Conservation (phyloP, 2,113 vertebrate genomes). For the Hymenochirus boettgeri region DNA sequence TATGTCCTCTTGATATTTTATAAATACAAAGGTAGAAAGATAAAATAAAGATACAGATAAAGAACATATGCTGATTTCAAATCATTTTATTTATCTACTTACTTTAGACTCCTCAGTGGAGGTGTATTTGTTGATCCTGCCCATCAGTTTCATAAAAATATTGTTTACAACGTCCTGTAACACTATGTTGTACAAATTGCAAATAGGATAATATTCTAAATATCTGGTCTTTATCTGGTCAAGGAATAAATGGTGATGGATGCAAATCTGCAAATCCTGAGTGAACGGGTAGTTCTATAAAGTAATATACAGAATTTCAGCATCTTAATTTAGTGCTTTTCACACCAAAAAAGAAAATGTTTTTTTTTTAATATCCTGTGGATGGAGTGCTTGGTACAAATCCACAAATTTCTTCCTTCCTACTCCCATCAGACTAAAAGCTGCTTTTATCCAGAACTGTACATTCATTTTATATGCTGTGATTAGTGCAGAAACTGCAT, state of each 20-base stretch:
- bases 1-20: no score
- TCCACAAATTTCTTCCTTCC: constrained; percentile 15
- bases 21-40: no score
- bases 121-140: neutral
- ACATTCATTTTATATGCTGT: constrained; percentile 1
- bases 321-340: constrained; percentile 6
- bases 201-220: neutral
- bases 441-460: constrained; percentile 3
- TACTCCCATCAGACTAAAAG: neutral
- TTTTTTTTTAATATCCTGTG: constrained; percentile 12
- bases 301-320: constrained; percentile 3
- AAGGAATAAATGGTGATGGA: constrained; percentile 5
- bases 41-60: no score
- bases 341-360: constrained; percentile 2
- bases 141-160: neutral
- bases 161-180: neutral
- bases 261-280: constrained; percentile 8
- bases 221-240: constrained; percentile 8
- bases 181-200: neutral
- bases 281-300: neutral
- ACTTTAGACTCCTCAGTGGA: no score
- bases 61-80: no score
- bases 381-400: neutral
- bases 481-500: constrained; percentile 22
- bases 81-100: no score